phyloP scores from a whole-genome alignment of 2,113 vertebrate genomes.

The Hippocampus mohnikei region DNA sequence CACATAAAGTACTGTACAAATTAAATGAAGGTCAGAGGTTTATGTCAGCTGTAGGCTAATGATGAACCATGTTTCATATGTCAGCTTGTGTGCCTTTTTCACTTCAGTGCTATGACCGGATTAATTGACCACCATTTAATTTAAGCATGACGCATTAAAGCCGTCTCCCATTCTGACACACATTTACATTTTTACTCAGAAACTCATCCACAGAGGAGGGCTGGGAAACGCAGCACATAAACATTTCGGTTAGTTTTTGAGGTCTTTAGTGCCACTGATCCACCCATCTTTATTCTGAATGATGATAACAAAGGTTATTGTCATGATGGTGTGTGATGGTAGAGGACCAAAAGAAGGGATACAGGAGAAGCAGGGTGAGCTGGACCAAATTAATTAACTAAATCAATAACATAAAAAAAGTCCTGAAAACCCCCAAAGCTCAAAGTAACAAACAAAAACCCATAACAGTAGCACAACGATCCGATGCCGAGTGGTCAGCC shows the following conservation, averaged over 20 bases:
- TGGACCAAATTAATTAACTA: no score
- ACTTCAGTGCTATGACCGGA: slow-evolving; percentile 33
- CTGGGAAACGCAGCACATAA: not conserved
- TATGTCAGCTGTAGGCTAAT: slow-evolving; percentile 38
- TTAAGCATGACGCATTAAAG: not conserved
- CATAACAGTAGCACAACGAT: no score
- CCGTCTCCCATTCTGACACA: not conserved
- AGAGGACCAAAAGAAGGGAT: no score
- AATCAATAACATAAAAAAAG: no score
- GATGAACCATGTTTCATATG: slow-evolving; percentile 62
- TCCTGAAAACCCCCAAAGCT: no score
- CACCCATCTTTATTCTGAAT: not conserved
- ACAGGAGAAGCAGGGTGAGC: no score
- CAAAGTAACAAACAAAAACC: no score
- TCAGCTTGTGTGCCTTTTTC: slow-evolving; percentile 42
- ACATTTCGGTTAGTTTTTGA: not conserved
- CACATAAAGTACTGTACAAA: slow-evolving; percentile 33
- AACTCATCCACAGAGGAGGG: not conserved
- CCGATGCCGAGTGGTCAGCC: no score
- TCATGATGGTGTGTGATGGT: no score
- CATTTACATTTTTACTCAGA: not conserved
- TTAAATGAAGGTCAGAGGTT: slow-evolving; percentile 52
- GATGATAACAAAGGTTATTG: not conserved
- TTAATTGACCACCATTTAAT: slow-evolving; percentile 37
- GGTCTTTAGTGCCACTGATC: not conserved